Percentiles rank a stretch among this genome's conserved stretches.
These are phyloP conservation scores for sheep (Ovis aries) DNA, from an alignment of 2,113 vertebrate species.

Conservation along the genomic window DNA sequence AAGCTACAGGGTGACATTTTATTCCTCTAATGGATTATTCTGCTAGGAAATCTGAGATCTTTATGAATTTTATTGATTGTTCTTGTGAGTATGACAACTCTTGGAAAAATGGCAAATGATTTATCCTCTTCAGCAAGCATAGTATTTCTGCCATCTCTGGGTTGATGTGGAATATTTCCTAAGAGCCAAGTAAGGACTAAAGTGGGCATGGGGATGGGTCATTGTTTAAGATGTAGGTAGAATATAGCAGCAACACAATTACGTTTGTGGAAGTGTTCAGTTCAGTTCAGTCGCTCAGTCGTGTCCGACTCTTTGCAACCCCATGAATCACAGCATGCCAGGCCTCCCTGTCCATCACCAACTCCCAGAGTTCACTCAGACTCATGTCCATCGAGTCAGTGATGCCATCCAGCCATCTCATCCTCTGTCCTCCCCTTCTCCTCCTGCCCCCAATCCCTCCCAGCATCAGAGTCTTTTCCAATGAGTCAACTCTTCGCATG, in stretches of 20 bases:
- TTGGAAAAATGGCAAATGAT: not conserved
- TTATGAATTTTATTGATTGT: not conserved
- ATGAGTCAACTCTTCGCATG: too few relatives aligned
- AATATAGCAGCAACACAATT: fast-evolving
- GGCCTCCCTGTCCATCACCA: too few relatives aligned
- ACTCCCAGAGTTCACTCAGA: too few relatives aligned
- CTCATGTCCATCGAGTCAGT: too few relatives aligned
- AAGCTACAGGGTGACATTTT: not conserved
- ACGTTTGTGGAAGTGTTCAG: not conserved
- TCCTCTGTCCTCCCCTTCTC: too few relatives aligned
- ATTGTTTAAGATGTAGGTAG: not conserved
- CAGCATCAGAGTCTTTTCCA: too few relatives aligned
- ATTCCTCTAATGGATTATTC: not conserved
- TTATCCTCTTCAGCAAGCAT: not conserved
- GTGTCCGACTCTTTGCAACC: too few relatives aligned
- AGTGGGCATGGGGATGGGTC: not conserved
- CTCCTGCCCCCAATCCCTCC: too few relatives aligned
- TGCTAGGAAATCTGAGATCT: slow-evolving; percentile 32
- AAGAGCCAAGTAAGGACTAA: not conserved
- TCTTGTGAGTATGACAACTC: not conserved
- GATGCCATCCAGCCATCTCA: too few relatives aligned
- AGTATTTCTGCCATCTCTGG: not conserved
- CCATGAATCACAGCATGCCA: too few relatives aligned
- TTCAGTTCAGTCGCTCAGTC: too few relatives aligned
- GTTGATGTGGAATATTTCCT: not conserved